Evolutionary conservation across 1,140 invertebrate genomes (phyloP), one percentile per base, ranked within the genome.

Genomic region (Spodoptera litura): DNA sequence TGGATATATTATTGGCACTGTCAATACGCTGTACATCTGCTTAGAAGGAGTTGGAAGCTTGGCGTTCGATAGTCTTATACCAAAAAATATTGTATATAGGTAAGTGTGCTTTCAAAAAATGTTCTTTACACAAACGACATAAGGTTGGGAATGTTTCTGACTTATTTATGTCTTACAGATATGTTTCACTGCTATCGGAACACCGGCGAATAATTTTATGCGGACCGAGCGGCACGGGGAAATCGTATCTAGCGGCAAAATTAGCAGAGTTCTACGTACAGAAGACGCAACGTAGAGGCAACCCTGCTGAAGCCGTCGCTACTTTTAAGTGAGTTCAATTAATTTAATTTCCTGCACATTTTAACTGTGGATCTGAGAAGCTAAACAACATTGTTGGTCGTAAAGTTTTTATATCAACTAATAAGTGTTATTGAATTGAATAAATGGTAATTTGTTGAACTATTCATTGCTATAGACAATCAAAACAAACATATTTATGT

Each of bases 221-320:
- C 95, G 99, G 99, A 0, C 98, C 99, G 2, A 99, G 98, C 88
- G 99, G 99, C 44, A 99, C 99, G 0, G 99, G 99, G 6, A 99
- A 99, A 93, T 99, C 98, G 4, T 99, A 99, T 89, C 94, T 99
- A 55, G 99, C 99, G 3, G 97, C 98, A n/a, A 98, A 99, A 91
- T 94, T 99, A 15, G 99, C 99, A 0, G 98, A 99, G 91, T 98
- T 98, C 89, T 96, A 99, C 81, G 98, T 97, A 82, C 92, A 96
- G 82, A 95, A 96, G 80, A 95, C 94, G 31, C 93, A 96, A 76
- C 95, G 96, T 3, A 91, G 95, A 90, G 96, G 95, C 83, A 97
- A 96, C 95, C 96, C 95, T 62, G 96, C 96, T 0, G 97, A 98
- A 89, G 97, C 97, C 38, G 97, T 98, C 31, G 97, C 97, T 58